A percentile compares a stretch with the other conserved stretches of the same genome.
These are phyloP conservation scores for Lepidocolaptes lacrymiger DNA, from an alignment of 2,797 vertebrate genomes.

Conservation along the genomic window DNA sequence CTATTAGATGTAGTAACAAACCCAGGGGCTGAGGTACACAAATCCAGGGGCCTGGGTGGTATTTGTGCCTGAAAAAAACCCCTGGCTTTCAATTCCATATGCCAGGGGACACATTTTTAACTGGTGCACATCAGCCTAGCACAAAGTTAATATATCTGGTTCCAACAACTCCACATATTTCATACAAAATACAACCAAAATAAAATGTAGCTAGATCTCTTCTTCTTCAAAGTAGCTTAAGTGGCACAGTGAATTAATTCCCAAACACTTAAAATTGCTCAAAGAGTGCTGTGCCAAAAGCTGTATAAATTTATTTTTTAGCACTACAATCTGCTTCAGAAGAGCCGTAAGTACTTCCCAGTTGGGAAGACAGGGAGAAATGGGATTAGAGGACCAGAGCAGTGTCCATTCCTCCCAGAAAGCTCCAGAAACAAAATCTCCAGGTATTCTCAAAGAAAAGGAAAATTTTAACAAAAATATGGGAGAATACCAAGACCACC, in stretches of 20 bases:
- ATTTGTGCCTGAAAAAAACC: not conserved
- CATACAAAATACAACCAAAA: slow-evolving; percentile 13
- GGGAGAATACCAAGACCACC: not conserved
- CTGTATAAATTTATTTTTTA: not conserved
- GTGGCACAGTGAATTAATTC: not conserved
- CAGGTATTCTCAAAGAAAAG: not conserved
- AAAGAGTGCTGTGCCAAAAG: not conserved
- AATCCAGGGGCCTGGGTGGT: not conserved
- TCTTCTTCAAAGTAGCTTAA: slow-evolving; percentile 10
- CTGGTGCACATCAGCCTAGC: not conserved
- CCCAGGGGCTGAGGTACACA: not conserved
- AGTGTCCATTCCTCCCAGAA: not conserved
- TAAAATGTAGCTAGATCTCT: not conserved
- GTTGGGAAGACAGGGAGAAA: not conserved
- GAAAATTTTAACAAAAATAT: not conserved
- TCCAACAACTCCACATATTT: not conserved
- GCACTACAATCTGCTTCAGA: not conserved
- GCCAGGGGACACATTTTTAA: not conserved
- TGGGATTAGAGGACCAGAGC: not conserved
- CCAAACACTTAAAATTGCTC: not conserved
- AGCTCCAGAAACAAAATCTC: not conserved
- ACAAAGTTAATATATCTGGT: not conserved
- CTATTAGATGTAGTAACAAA: not conserved
- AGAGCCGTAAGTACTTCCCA: not conserved
- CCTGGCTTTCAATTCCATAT: not conserved